A percentile compares a stretch with the other conserved stretches of the same genome.
phyloP scores from a whole-genome alignment of 2,797 vertebrate genomes.

The Catamblyrhynchus diadema region DNA sequence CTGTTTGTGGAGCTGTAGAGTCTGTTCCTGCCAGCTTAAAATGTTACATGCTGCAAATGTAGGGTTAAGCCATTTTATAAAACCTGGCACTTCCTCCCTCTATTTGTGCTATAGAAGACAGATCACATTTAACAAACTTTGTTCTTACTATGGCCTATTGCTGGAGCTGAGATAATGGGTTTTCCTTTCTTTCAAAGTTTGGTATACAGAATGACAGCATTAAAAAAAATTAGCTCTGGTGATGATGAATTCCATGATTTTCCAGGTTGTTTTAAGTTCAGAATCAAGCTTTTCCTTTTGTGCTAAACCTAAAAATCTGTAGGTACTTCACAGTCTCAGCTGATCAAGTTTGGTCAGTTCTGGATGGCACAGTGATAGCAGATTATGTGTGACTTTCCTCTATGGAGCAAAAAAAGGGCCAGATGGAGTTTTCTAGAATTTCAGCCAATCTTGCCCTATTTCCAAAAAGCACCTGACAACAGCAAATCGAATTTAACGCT shows the following conservation, averaged over 20 bases:
- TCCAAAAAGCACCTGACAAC: background rate
- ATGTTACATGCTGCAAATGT: background rate
- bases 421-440: slow-evolving; percentile 2
- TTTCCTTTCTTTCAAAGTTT: background rate
- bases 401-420: background rate
- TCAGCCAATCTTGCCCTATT: background rate
- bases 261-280: background rate
- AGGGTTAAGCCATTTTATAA: background rate
- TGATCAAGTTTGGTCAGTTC: background rate
- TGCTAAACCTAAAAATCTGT: background rate
- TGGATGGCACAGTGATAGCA: background rate
- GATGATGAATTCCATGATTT: background rate
- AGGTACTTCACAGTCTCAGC: background rate
- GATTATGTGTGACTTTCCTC: background rate
- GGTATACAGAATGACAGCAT: background rate
- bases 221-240: background rate
- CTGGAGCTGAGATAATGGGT: background rate
- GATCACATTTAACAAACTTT: background rate
- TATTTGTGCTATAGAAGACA: background rate
- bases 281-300: background rate
- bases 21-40: background rate
- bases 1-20: background rate
- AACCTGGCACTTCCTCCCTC: background rate
- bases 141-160: background rate
- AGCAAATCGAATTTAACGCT: background rate